Evolutionary conservation across 2,797 vertebrate genomes (phyloP).

Genomic region (Sebastes nivosus): DNA sequence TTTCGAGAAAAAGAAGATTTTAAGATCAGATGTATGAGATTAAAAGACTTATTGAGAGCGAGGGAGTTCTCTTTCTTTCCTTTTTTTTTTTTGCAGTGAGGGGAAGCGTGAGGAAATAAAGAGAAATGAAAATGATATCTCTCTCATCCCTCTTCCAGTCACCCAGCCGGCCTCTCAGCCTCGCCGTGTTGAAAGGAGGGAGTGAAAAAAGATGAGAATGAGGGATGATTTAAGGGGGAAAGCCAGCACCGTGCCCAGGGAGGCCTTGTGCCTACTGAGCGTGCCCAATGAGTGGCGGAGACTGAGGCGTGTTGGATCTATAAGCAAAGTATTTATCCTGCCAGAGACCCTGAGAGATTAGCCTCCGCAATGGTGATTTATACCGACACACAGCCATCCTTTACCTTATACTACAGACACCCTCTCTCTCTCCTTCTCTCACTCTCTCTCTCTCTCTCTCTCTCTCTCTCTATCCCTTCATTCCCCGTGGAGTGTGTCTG

Average conservation of each 20-base stretch:
- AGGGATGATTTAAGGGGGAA: conserved; percentile 77
- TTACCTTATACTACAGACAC: conserved; percentile 79
- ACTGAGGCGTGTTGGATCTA: conserved; percentile 82
- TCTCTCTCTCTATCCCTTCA: conserved; percentile 74
- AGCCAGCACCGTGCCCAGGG: conserved; percentile 69
- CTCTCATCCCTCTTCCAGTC: conserved; percentile 70
- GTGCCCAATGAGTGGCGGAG: conserved; percentile 78
- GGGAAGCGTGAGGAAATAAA: conserved; percentile 59
- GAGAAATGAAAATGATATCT: conserved; percentile 70
- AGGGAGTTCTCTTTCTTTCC: conserved; percentile 3
- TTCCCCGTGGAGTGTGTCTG: conserved; percentile 85
- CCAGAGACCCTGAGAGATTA: conserved; percentile 88
- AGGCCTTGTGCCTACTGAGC: conserved; percentile 82
- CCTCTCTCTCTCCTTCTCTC: conserved; percentile 16
- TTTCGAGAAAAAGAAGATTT: conserved; percentile 40
- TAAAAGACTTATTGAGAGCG: conserved; percentile 42
- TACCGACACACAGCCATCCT: conserved; percentile 88
- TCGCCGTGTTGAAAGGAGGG: conserved; percentile 64
- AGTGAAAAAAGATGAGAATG: conserved; percentile 77
- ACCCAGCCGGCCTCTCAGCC: conserved; percentile 56
- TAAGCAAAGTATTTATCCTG: conserved; percentile 86
- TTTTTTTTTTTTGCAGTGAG: conserved; percentile 10
- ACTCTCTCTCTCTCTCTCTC: conserved; percentile 12
- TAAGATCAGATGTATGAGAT: conserved; percentile 47
- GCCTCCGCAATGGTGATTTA: conserved; percentile 90